Percentiles rank a stretch among this genome's conserved stretches.
phyloP scores from a whole-genome alignment of 1,140 invertebrate genomes.

The Thaumetopoea pityocampa region DNA sequence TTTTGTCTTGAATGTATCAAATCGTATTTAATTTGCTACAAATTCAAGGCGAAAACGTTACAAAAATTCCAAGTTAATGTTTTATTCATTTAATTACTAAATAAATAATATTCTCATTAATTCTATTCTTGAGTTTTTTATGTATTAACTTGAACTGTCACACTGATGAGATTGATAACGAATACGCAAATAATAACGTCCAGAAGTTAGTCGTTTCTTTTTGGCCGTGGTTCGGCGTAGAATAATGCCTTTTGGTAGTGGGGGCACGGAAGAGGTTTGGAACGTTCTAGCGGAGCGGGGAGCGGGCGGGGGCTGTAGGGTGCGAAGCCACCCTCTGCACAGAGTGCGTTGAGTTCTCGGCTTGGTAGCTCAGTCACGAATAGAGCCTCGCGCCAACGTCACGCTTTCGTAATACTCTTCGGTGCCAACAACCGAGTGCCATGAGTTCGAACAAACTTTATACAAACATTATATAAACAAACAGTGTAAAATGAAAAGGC shows the following conservation, averaged over 20 bases:
- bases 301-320: constrained; percentile 6
- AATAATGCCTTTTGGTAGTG: constrained; percentile 20
- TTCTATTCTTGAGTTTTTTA: too few species aligned
- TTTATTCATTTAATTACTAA: too few species aligned
- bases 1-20: too few species aligned
- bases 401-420: neutral
- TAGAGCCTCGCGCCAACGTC: constrained; percentile 11
- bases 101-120: too few species aligned
- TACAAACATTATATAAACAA: constrained; percentile 26
- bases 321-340: constrained; percentile 9
- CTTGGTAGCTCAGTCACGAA: constrained; percentile 15
- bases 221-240: constrained; percentile 18
- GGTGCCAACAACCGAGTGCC: constrained; percentile 17
- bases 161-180: too few species aligned
- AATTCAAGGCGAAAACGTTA: too few species aligned
- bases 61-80: too few species aligned
- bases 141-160: too few species aligned
- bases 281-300: neutral
- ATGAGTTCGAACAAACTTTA: constrained; percentile 49
- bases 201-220: constrained; percentile 6
- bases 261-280: too few species aligned
- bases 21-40: too few species aligned
- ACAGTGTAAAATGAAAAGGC: constrained; percentile 36
- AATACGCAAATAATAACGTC: too few species aligned
- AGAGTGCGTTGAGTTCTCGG: neutral